phyloP scores from a whole-genome alignment of 2,797 vertebrate species.

The Lepilemur septentrionalis region DNA sequence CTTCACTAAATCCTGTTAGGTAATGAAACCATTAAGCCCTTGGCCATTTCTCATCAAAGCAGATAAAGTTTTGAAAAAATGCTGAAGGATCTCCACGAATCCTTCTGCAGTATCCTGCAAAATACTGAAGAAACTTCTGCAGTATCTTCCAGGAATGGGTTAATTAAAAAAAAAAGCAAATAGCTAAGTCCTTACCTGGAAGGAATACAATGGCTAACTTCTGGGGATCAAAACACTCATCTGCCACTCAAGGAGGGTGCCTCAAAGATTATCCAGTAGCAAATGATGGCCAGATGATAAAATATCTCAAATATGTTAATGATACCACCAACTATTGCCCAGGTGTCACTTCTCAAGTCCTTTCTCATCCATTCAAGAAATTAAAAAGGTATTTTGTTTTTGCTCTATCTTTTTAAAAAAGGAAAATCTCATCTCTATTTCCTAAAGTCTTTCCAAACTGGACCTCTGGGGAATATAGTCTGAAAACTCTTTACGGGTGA shows the following conservation, averaged over 20 bases:
- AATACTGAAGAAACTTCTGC: neutral
- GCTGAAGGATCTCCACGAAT: neutral
- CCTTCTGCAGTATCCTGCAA: too few relatives aligned
- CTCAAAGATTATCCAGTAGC: slow-evolving; percentile 17
- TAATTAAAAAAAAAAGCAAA: neutral
- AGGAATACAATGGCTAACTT: neutral
- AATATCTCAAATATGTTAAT: slow-evolving; percentile 39
- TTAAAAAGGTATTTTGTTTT: neutral
- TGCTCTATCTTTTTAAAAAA: neutral
- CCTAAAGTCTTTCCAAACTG: slow-evolving; percentile 67
- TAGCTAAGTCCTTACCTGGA: neutral
- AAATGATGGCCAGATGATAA: slow-evolving; percentile 37
- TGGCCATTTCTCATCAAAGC: neutral
- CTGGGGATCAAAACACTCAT: neutral
- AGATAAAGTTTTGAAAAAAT: slow-evolving; percentile 10
- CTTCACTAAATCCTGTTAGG: slow-evolving; percentile 58
- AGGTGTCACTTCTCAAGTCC: slow-evolving; percentile 40
- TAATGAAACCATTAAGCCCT: slow-evolving; percentile 52
- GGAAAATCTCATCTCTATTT: slow-evolving; percentile 53
- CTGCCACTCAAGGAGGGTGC: neutral
- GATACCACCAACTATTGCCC: slow-evolving; percentile 44
- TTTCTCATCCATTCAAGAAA: slow-evolving; percentile 58
- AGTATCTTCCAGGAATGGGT: slow-evolving; percentile 21
- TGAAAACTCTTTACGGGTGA: slow-evolving; percentile 60
- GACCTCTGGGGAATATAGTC: slow-evolving; percentile 68